Percentiles rank a stretch among this genome's conserved stretches.
Evolutionary conservation across 53 echinoderm and acorn worm species (phyloP).

Genomic region (Echinometra lucunter): DNA sequence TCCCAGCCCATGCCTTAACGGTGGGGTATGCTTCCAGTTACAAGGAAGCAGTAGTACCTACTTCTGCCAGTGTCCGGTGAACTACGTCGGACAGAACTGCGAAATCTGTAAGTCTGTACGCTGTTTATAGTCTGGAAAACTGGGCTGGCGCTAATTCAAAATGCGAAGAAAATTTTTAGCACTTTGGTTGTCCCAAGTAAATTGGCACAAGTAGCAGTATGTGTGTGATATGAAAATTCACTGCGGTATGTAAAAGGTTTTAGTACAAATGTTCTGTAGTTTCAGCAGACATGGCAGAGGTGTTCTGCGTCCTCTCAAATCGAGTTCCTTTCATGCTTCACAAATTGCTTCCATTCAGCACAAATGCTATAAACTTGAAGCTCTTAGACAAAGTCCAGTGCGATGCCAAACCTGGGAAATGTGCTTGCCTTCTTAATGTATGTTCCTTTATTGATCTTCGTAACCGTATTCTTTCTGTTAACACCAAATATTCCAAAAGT

Average conservation of each 20-base stretch:
- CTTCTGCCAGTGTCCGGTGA: constrained; percentile 54
- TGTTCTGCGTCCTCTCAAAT: too few species aligned
- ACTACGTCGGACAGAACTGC: constrained; percentile 17
- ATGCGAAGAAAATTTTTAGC: background rate
- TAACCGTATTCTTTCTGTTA: too few species aligned
- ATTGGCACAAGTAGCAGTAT: background rate
- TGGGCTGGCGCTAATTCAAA: background rate
- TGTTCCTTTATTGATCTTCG: background rate
- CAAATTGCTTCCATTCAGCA: too few species aligned
- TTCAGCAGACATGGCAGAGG: too few species aligned
- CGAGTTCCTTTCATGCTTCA: too few species aligned
- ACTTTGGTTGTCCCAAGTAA: background rate
- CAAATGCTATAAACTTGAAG: background rate
- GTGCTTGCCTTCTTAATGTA: background rate
- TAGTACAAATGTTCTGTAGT: too few species aligned
- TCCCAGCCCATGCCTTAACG: constrained; percentile 75
- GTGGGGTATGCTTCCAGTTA: constrained; percentile 70
- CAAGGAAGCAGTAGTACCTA: constrained; percentile 37
- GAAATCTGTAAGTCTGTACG: constrained; percentile 34
- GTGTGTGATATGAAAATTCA: background rate
- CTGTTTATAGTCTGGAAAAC: background rate
- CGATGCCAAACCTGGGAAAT: background rate
- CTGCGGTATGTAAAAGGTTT: background rate
- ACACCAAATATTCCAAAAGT: too few species aligned
- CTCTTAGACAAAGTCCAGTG: background rate